Evolutionary conservation across 1,140 invertebrate genomes (phyloP).

Genomic region (Hyphantria cunea): DNA sequence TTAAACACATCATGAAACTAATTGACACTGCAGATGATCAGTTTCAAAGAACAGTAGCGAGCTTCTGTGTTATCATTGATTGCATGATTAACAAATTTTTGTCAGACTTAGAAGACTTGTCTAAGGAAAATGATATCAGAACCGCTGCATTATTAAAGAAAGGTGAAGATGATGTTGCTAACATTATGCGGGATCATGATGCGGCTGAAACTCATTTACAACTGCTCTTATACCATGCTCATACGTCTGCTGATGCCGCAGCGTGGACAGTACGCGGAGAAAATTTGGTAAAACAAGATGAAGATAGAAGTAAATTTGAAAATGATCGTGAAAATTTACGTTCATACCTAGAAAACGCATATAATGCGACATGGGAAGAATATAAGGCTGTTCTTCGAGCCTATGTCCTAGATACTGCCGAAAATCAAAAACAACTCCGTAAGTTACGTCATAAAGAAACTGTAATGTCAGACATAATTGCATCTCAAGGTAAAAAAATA

Average conservation of each 20-base stretch:
- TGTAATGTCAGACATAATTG: constrained; percentile 74
- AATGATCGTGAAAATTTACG: constrained; percentile 64
- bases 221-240: constrained; percentile 60
- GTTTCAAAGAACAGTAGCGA: constrained; percentile 67
- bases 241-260: constrained; percentile 59
- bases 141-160: constrained; percentile 56
- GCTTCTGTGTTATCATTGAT: constrained; percentile 69
- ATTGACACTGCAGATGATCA: constrained; percentile 68
- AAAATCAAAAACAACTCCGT: constrained; percentile 69
- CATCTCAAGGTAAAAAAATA: constrained; percentile 69
- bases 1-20: constrained; percentile 55
- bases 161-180: constrained; percentile 49
- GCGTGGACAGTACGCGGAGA: constrained; percentile 72
- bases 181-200: constrained; percentile 58
- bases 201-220: constrained; percentile 72
- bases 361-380: constrained; percentile 66
- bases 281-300: constrained; percentile 72
- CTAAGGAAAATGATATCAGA: constrained; percentile 54
- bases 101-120: constrained; percentile 58
- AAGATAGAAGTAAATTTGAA: constrained; percentile 61
- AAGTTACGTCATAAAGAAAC: constrained; percentile 72
- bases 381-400: constrained; percentile 69
- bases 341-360: constrained; percentile 65
- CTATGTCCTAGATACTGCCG: constrained; percentile 62
- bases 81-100: constrained; percentile 73